Conservation (phyloP, 1,140 invertebrate genomes). For the Parapsyche elsis region DNA sequence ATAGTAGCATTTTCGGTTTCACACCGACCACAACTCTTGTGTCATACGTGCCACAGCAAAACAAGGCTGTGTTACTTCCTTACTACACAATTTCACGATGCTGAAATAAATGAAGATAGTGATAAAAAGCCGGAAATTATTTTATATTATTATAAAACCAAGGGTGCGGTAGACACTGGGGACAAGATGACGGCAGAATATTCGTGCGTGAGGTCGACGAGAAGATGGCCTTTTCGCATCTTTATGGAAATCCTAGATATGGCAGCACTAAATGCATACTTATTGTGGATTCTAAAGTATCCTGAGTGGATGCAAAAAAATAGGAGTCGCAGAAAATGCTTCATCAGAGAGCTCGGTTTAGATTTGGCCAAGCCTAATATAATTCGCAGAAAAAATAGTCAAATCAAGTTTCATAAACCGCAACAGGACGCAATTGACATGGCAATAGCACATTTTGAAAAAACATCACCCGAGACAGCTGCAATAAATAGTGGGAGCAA, state of each 20-base stretch:
- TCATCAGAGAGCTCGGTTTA: slow-evolving; percentile 36
- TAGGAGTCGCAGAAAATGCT: slow-evolving; percentile 22
- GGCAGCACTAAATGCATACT: slow-evolving; percentile 28
- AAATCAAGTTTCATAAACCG: slow-evolving; percentile 14
- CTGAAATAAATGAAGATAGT: background rate
- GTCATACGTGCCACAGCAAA: slow-evolving; percentile 5
- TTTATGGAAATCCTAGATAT: slow-evolving; percentile 38
- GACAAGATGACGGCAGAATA: slow-evolving; percentile 30
- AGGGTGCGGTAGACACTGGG: slow-evolving; percentile 5
- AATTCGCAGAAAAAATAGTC: slow-evolving; percentile 5
- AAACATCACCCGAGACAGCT: slow-evolving; percentile 10
- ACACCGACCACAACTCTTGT: background rate
- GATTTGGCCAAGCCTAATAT: slow-evolving; percentile 36
- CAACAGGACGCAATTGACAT: slow-evolving; percentile 33
- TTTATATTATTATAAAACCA: background rate
- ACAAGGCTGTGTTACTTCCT: background rate
- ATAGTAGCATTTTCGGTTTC: slow-evolving; percentile 4
- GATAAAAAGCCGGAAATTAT: background rate
- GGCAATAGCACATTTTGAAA: slow-evolving; percentile 6
- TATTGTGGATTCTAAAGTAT: slow-evolving; percentile 34
- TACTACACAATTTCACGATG: background rate
- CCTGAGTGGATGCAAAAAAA: slow-evolving; percentile 30
- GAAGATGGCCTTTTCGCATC: slow-evolving; percentile 38
- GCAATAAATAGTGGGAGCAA: background rate
- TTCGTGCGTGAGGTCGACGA: slow-evolving; percentile 33